Evolutionary conservation across 2,113 vertebrate genomes (phyloP).

Genomic region (Craseonycteris thonglongyai): DNA sequence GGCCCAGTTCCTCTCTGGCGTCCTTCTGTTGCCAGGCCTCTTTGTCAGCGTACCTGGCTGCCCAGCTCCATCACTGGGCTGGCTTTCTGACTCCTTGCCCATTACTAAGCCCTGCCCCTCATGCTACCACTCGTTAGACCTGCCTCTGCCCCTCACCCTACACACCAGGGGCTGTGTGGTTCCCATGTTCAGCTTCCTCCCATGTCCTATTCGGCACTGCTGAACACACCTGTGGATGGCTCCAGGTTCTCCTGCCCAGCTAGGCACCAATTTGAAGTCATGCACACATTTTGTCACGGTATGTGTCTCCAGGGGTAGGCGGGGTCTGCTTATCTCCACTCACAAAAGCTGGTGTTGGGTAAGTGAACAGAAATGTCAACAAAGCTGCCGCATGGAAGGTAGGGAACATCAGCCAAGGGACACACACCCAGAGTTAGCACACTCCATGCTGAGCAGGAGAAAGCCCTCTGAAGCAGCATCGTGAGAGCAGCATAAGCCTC

Average conservation of each 20-base stretch:
- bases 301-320: background rate
- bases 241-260: background rate
- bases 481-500: fast-evolving
- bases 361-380: background rate
- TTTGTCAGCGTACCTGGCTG: background rate
- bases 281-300: background rate
- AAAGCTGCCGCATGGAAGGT: too few species aligned
- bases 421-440: background rate
- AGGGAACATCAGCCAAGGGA: background rate
- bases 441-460: background rate
- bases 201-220: background rate
- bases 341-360: background rate
- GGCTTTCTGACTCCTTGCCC: background rate
- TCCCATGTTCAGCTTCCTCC: background rate
- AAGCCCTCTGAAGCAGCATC: too few species aligned
- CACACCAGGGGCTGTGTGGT: background rate
- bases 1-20: background rate
- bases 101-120: background rate
- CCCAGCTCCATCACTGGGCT: background rate
- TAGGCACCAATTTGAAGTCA: background rate
- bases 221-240: background rate
- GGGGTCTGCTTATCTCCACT: background rate
- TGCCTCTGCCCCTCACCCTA: background rate
- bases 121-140: background rate
- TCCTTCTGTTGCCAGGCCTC: background rate